These are phyloP conservation scores for Pollenia angustigena DNA, from an alignment of 2,888 invertebrate genomes.

Conservation along the genomic window DNA sequence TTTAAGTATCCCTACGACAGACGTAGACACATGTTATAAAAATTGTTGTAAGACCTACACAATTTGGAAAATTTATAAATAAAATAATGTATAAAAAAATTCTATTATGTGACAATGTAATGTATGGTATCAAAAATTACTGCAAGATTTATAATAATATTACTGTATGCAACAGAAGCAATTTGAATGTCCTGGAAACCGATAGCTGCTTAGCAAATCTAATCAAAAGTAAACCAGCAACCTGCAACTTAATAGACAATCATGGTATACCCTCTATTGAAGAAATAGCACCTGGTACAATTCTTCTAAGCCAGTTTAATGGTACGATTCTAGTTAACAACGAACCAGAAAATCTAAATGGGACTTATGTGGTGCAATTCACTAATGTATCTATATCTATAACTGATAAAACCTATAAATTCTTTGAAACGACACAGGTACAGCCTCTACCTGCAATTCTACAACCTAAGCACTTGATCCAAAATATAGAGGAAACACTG, in stretches of 20 bases:
- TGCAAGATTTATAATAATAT: constrained; percentile 32
- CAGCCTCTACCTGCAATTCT: constrained; percentile 33
- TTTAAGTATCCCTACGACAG: too few species aligned
- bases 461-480: background rate
- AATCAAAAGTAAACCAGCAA: background rate
- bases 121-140: background rate
- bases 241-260: constrained; percentile 6
- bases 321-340: constrained; percentile 2
- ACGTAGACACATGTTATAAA: too few species aligned
- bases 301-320: constrained; percentile 23
- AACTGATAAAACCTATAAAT: background rate
- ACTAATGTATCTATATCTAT: background rate
- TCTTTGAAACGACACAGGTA: background rate
- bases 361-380: constrained; percentile 12
- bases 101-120: too few species aligned
- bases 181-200: background rate
- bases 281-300: constrained; percentile 6
- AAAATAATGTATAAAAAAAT: too few species aligned
- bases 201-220: constrained; percentile 26
- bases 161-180: constrained; percentile 22
- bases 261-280: constrained; percentile 4
- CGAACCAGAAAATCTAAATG: constrained; percentile 29
- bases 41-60: too few species aligned
- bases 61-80: too few species aligned
- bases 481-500: constrained; percentile 28